Percentiles rank a stretch among this genome's conserved stretches.
Evolutionary conservation across 2,113 vertebrate species (phyloP).

Genomic region (Vulpes ferrilata): DNA sequence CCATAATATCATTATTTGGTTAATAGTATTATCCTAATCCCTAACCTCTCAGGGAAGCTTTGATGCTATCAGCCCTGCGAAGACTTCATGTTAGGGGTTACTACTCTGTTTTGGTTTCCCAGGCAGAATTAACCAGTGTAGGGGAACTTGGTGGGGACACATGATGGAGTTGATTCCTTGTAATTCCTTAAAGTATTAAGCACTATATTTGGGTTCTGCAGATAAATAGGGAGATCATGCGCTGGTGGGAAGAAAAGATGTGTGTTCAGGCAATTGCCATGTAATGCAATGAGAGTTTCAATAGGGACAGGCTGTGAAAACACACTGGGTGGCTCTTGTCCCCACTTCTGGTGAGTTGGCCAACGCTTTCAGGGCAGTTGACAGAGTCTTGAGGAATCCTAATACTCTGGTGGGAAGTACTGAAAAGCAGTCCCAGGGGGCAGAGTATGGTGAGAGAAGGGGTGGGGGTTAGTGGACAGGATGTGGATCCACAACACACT

Average conservation of each 20-base stretch:
- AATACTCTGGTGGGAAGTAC: not conserved
- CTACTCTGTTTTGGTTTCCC: conserved; percentile 24
- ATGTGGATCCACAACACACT: not conserved
- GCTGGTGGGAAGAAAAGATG: not conserved
- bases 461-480: not conserved
- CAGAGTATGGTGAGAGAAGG: not conserved
- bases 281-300: not conserved
- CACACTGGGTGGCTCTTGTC: not conserved
- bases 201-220: not conserved
- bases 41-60: not conserved
- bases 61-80: not conserved
- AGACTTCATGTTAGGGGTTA: not conserved
- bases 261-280: not conserved
- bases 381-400: not conserved
- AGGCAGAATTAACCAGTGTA: conserved; percentile 7
- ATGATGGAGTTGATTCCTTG: not conserved
- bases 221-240: not conserved
- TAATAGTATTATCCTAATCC: not conserved
- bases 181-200: not conserved
- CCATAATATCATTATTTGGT: not conserved
- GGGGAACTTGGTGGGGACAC: not conserved
- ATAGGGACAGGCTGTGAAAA: not conserved
- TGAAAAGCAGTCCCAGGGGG: conserved; percentile 11
- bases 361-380: not conserved
- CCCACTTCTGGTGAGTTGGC: not conserved